These are phyloP conservation scores for Drosophila stalkeri DNA, from an alignment of 2,888 invertebrate species.

Conservation along the genomic window DNA sequence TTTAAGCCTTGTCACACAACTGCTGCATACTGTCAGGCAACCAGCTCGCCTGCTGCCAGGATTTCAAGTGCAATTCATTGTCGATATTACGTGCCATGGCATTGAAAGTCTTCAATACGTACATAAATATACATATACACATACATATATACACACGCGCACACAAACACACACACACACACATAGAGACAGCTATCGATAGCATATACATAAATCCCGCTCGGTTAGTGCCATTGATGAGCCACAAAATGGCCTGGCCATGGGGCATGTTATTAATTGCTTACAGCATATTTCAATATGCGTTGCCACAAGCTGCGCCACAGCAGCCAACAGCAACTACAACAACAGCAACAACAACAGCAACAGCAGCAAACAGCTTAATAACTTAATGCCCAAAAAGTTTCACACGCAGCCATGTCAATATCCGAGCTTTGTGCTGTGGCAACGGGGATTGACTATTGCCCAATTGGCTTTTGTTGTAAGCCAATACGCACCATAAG, in stretches of 20 bases:
- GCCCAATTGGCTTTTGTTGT: constrained; percentile 37
- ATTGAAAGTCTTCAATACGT: constrained; percentile 59
- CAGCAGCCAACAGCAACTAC: constrained; percentile 8
- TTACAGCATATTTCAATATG: constrained; percentile 74
- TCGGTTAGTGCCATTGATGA: constrained; percentile 52
- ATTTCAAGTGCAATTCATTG: constrained; percentile 79
- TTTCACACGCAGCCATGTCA: constrained; percentile 51
- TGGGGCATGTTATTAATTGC: constrained; percentile 74
- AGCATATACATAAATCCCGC: constrained; percentile 37
- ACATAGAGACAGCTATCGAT: constrained; percentile 28
- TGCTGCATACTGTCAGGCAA: constrained; percentile 65
- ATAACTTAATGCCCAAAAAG: constrained; percentile 76
- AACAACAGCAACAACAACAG: constrained; percentile 3
- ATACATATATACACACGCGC: not conserved
- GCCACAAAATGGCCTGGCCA: constrained; percentile 51
- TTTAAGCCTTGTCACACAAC: constrained; percentile 40
- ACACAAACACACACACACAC: constrained; percentile 4
- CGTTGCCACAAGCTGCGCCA: constrained; percentile 34
- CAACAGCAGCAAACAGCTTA: constrained; percentile 59
- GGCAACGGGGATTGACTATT: constrained; percentile 20
- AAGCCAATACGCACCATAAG: constrained; percentile 66
- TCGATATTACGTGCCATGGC: constrained; percentile 78
- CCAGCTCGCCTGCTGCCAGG: constrained; percentile 32
- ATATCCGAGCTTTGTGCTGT: not conserved
- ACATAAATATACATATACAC: constrained; percentile 12